phyloP scores from a whole-genome alignment of 2,888 invertebrate species.

The Opisthograptis luteolata region DNA sequence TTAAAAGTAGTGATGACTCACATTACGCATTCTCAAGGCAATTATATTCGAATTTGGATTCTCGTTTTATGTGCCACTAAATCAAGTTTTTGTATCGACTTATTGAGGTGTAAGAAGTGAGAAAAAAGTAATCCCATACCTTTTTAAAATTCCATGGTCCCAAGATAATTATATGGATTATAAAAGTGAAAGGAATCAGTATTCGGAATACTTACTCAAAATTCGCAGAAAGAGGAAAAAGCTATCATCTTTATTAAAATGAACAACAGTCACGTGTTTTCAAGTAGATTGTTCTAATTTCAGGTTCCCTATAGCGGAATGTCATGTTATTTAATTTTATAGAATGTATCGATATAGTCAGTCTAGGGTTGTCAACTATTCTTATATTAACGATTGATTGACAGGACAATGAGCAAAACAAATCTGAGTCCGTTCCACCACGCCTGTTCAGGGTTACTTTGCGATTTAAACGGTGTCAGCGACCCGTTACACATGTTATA shows the following conservation, averaged over 20 bases:
- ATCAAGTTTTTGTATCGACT: constrained; percentile 24
- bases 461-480: constrained; percentile 32
- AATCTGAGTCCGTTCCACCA: constrained; percentile 44
- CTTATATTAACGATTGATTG: constrained; percentile 50
- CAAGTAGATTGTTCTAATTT: constrained; percentile 2
- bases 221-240: too few relatives aligned
- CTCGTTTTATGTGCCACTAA: constrained; percentile 38
- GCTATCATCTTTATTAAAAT: too few relatives aligned
- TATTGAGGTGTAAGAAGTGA: constrained; percentile 9
- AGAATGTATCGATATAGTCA: constrained; percentile 19
- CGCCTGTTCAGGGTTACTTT: constrained; percentile 44
- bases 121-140: constrained; percentile 16
- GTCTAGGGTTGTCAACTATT: constrained; percentile 26
- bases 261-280: neutral
- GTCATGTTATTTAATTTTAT: constrained; percentile 20
- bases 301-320: constrained; percentile 3
- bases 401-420: constrained; percentile 61
- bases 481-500: constrained; percentile 25
- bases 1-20: constrained; percentile 66
- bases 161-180: constrained; percentile 6
- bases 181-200: constrained; percentile 6
- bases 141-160: constrained; percentile 9
- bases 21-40: constrained; percentile 44
- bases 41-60: constrained; percentile 36
- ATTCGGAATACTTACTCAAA: neutral